A percentile compares a stretch with the other conserved stretches of the same genome.
Conservation (phyloP, 2,113 vertebrate species). For the Pitta sordida region DNA sequence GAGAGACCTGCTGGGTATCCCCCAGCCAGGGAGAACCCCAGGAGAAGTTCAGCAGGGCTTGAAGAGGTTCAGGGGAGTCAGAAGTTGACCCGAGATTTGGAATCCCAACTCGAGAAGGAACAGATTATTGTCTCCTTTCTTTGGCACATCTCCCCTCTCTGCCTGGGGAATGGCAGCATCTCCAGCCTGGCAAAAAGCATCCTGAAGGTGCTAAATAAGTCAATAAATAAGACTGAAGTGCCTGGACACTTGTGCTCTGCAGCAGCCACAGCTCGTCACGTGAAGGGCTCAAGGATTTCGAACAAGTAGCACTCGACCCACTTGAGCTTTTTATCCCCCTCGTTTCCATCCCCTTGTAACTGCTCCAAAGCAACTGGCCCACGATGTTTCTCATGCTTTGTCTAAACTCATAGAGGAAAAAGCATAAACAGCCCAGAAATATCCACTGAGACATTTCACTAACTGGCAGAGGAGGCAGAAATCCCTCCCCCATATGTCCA, state of each 20-base stretch:
- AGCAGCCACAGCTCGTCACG: background rate
- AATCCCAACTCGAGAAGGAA: background rate
- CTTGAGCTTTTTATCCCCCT: background rate
- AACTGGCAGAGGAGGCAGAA: background rate
- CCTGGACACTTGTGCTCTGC: background rate
- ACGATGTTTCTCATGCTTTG: background rate
- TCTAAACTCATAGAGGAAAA: background rate
- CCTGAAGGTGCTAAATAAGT: background rate
- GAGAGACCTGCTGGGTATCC: background rate
- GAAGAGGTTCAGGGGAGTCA: background rate
- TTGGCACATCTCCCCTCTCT: background rate
- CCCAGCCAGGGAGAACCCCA: background rate
- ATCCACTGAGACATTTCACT: background rate
- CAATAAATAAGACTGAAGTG: background rate
- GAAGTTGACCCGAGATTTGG: background rate
- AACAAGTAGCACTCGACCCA: background rate
- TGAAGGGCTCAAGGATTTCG: background rate
- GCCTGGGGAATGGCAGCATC: background rate
- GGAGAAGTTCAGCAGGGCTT: background rate
- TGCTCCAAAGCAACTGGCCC: background rate
- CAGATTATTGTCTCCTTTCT: too few species aligned
- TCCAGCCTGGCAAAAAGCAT: background rate
- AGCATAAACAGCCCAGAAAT: background rate
- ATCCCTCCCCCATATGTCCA: background rate
- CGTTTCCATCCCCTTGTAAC: background rate